Evolutionary conservation across 2,797 vertebrate genomes (phyloP), one percentile per base, ranked within the genome.

Genomic region (Sebastes diaconus): DNA sequence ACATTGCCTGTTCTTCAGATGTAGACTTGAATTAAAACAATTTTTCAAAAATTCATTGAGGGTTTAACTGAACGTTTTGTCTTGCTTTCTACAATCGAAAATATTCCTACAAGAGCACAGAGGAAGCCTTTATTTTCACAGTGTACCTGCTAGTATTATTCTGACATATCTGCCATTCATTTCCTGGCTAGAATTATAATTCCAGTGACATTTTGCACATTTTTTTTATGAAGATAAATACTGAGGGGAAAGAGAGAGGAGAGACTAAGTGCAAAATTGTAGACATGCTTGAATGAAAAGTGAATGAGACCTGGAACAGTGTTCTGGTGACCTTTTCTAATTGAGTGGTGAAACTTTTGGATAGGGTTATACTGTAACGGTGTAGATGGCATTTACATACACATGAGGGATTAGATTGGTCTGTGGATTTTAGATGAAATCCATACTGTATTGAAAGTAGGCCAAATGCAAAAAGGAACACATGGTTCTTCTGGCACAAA

Each of bases 281-380:
- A 88, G 78, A 86, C 76, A 80, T 63, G 79, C 69, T 66, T 73
- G 71, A 88, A 84, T 84, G 34, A 61, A 77, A 90, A 80, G 68
- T 77, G 86, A 84, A 83, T 73, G 75, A 78, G 84, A 83, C 69
- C 86, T 71, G 84, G 54, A 86, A 80, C 79, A 27, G 20, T 65
- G 81, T 73, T 87, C 79, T 22, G 46, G 58, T 94, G 94, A 95
- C 93, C 94, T 95, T 95, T 92, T 87, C 83, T 95, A 94, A 95
- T 94, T 92, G 87, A 92, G 81, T 79, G 84, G 73, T 86, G 24
- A 92, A 93, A 91, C 69, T 81, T 91, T 88, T 82, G 86, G 39
- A 86, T 79, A 25, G 79, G 77, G 86, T 93, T 87, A 81, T 25
- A 75, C 61, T 59, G 50, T 57, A 79, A 71, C 27, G 25, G 58